Evolutionary conservation across 2,888 invertebrate genomes (phyloP).

Genomic region (Agrochola macilenta): DNA sequence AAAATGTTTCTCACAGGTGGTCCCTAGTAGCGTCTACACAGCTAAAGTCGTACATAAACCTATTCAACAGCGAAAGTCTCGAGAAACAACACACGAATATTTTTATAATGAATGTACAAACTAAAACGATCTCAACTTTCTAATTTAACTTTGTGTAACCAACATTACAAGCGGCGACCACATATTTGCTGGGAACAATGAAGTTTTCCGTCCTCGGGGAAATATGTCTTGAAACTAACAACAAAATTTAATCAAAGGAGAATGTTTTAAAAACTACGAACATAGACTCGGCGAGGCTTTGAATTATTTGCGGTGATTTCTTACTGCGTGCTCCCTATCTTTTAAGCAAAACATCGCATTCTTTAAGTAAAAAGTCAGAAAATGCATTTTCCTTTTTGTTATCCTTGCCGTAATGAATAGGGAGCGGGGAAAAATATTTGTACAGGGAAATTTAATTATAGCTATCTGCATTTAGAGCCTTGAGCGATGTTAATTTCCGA

Average conservation of each 20-base stretch:
- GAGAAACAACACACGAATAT: constrained; percentile 48
- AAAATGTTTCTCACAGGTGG: neutral
- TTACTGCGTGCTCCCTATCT: constrained; percentile 36
- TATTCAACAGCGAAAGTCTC: neutral
- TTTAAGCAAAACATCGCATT: constrained; percentile 45
- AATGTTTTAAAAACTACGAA: constrained; percentile 63
- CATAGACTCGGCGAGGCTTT: constrained; percentile 50
- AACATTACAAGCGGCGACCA: constrained; percentile 67
- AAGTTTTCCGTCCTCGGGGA: constrained; percentile 63
- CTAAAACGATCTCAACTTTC: constrained; percentile 62
- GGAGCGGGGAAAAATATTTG: constrained; percentile 47
- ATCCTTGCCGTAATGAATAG: constrained; percentile 33
- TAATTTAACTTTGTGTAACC: constrained; percentile 67
- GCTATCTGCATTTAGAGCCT: constrained; percentile 27
- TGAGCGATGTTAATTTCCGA: too few relatives aligned
- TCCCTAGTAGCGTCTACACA: neutral
- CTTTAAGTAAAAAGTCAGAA: constrained; percentile 48
- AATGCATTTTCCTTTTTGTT: constrained; percentile 55
- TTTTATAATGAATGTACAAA: constrained; percentile 56
- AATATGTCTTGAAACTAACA: constrained; percentile 66
- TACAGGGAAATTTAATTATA: constrained; percentile 55
- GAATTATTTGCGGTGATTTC: constrained; percentile 62
- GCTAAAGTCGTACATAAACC: neutral
- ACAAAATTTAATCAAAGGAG: constrained; percentile 66
- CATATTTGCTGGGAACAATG: constrained; percentile 66